Evolutionary conservation across 2,797 vertebrate genomes (phyloP).

Genomic region (Phaenicophaeus curvirostris): DNA sequence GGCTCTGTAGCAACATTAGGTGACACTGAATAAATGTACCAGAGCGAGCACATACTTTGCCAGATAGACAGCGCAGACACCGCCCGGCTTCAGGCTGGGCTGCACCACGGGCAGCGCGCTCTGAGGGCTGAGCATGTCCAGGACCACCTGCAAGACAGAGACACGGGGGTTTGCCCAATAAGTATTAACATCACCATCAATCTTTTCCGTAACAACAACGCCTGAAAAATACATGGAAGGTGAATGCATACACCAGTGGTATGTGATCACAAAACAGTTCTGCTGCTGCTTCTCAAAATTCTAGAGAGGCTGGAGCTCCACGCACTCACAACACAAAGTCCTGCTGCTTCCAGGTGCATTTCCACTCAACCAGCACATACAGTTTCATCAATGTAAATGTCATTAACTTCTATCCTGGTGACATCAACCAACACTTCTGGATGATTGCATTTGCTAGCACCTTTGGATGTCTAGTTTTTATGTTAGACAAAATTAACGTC

Average conservation of each 20-base stretch:
- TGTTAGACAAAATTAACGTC: background rate
- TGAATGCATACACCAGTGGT: background rate
- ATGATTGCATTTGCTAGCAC: background rate
- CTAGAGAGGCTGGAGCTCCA: background rate
- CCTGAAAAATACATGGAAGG: background rate
- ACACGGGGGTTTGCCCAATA: background rate
- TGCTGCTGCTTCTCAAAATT: background rate
- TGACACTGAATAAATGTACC: background rate
- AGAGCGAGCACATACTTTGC: constrained; percentile 84
- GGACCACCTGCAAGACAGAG: constrained; percentile 78
- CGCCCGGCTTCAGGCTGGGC: constrained; percentile 85
- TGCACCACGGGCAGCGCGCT: constrained; percentile 80
- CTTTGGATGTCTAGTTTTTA: background rate
- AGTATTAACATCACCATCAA: background rate
- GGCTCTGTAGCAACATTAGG: background rate
- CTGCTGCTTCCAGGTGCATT: background rate
- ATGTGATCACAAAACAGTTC: background rate
- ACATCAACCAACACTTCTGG: background rate
- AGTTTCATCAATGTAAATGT: background rate
- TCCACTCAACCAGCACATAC: background rate
- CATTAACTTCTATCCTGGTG: background rate
- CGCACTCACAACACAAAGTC: background rate
- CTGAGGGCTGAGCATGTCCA: constrained; percentile 90
- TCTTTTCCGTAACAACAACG: background rate
- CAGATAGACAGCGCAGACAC: constrained; percentile 86